A percentile compares a stretch with the other conserved stretches of the same genome.
These are phyloP conservation scores for Heterohyrax brucei DNA, from an alignment of 2,797 vertebrate genomes.

Conservation along the genomic window DNA sequence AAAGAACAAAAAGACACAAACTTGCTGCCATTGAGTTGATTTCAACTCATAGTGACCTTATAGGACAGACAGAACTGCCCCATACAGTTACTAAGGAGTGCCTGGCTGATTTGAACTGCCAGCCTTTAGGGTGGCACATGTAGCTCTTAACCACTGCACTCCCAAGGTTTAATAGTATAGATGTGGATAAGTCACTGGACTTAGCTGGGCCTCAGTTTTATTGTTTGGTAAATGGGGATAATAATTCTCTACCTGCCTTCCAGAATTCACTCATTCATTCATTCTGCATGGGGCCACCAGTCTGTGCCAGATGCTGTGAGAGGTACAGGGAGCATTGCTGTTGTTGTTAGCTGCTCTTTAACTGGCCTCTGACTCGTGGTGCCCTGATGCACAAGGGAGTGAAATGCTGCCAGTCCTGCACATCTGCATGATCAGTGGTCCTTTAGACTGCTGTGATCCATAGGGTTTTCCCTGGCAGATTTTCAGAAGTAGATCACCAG, in stretches of 20 bases:
- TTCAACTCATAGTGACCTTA: no score
- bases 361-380: background rate
- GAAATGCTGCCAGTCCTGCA: background rate
- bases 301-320: background rate
- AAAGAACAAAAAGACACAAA: no score
- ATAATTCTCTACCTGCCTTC: constrained; percentile 40
- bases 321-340: background rate
- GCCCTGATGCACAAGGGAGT: background rate
- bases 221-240: constrained; percentile 16
- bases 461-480: background rate
- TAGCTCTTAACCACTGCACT: no score
- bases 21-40: no score
- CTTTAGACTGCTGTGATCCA: background rate
- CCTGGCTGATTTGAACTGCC: no score
- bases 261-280: background rate
- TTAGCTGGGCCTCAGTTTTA: constrained; percentile 35
- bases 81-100: no score
- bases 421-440: background rate
- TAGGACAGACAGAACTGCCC: no score
- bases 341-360: background rate
- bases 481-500: background rate
- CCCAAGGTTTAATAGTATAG: background rate
- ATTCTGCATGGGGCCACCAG: background rate
- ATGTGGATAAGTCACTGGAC: constrained; percentile 19
- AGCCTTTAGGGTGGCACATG: no score